Evolutionary conservation across 2,888 invertebrate species (phyloP), one percentile per base, ranked within the genome.

Genomic region (Eubasilissa splendida): DNA sequence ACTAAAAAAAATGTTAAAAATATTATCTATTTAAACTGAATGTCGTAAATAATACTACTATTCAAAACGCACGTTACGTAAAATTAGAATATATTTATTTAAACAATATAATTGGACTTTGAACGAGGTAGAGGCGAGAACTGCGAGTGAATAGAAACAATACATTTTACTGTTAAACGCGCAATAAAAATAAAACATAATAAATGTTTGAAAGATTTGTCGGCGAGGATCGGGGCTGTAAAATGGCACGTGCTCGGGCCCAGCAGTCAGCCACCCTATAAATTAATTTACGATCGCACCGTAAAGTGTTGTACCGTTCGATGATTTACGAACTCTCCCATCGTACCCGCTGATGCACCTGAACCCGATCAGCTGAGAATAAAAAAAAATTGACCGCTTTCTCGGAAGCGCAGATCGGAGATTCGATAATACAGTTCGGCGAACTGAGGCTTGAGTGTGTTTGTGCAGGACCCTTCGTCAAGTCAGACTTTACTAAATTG

Each of bases 401-500:
- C 33, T 63, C 12, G 12, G 33, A 33, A 11, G 33, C 31, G 42
- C 59, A 12, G 59, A 59, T 53, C 53, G 68, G 52, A 33, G 10
- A 50, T 56, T 0, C 5, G 11, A 56, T 31, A 22, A 10, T 22
- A 12, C 63, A 63, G 58, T 59, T 54, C 74, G 50, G 50, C 50
- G 42, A 74, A 59, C 74, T 58, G 12, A 9, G 12, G 59, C 58
- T 74, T 12, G 74, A 58, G 59, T 74, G 74, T 74, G 59, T 59
- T 53, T 22, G 22, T 50, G 68, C n/a, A 31, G 33, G 42, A 42
- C 42, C 22, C 56, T 12, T 71, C 5, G 42, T n/a, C 31, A 56
- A 54, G 53, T 42, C 42, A 74, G 50, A 76, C 79, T 81, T 84
- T 81, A 83, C 84, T 87, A 77, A 86, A 85, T 85, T 85, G 84